These are phyloP conservation scores for Stichodactyla helianthus DNA, from an alignment of 64 coral and sea anemone species.

Conservation along the genomic window DNA sequence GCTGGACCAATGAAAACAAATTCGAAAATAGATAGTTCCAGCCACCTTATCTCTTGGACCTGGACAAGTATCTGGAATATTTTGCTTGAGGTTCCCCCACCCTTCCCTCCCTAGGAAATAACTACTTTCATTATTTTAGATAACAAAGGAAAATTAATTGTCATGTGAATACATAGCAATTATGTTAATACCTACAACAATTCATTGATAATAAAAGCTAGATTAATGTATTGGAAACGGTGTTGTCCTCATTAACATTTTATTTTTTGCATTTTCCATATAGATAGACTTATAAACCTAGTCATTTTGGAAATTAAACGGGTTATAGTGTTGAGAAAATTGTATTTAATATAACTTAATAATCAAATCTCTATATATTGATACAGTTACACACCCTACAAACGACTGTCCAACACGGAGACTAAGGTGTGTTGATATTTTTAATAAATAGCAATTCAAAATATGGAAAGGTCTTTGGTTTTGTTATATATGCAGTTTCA, in stretches of 20 bases:
- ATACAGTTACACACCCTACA: background rate
- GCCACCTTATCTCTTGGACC: background rate
- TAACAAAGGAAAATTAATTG: background rate
- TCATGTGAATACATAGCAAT: background rate
- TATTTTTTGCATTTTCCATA: background rate
- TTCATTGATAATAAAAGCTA: background rate
- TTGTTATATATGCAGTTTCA: background rate
- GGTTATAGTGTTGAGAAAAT: background rate
- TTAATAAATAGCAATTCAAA: background rate
- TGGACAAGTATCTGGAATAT: background rate
- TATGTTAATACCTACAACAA: background rate
- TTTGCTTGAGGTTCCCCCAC: background rate
- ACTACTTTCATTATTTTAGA: background rate
- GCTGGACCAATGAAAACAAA: background rate
- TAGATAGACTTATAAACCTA: background rate
- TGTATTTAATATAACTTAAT: background rate
- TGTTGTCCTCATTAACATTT: background rate
- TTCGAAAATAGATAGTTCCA: background rate
- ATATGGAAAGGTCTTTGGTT: background rate
- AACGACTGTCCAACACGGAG: background rate
- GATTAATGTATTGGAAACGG: background rate
- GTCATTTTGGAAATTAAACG: background rate
- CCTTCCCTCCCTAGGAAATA: background rate
- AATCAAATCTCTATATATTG: conserved; percentile 1
- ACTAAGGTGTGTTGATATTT: background rate